Percentiles rank a stretch among this genome's conserved stretches.
phyloP scores from a whole-genome alignment of 2,888 invertebrate species.

The Cerceris ruficornis region DNA sequence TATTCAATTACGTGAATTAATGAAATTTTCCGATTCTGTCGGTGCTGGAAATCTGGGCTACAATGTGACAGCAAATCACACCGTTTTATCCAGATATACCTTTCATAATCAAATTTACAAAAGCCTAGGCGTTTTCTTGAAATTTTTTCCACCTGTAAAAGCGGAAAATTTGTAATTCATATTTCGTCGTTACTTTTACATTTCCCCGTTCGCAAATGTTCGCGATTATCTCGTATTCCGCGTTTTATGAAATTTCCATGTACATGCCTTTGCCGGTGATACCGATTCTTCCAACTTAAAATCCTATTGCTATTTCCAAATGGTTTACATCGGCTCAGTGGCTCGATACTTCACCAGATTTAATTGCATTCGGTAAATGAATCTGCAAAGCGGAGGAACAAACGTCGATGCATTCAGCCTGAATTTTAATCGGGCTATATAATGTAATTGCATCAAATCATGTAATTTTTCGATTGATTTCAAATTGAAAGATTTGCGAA shows the following conservation, averaged over 20 bases:
- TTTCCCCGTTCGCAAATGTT: neutral
- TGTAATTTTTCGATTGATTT: slow-evolving; percentile 50
- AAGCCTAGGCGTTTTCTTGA: neutral
- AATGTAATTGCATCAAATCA: slow-evolving; percentile 39
- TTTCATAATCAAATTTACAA: too few relatives aligned
- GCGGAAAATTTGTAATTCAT: neutral
- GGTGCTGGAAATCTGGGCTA: neutral
- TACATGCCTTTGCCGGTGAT: slow-evolving; percentile 15
- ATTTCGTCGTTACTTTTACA: neutral
- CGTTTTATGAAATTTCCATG: slow-evolving; percentile 7
- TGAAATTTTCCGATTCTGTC: slow-evolving; percentile 1
- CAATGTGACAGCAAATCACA: too few relatives aligned
- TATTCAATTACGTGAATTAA: neutral
- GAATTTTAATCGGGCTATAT: slow-evolving; percentile 43
- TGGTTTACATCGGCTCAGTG: slow-evolving; percentile 39
- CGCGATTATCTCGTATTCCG: neutral
- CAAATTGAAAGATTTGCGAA: slow-evolving; percentile 17
- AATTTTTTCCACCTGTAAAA: neutral
- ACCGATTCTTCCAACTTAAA: slow-evolving; percentile 23
- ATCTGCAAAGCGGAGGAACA: slow-evolving; percentile 13
- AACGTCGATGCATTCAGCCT: slow-evolving; percentile 34
- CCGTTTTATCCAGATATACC: too few relatives aligned
- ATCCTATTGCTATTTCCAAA: slow-evolving; percentile 49
- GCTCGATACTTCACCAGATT: slow-evolving; percentile 45
- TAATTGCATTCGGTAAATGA: slow-evolving; percentile 49